Evolutionary conservation across 2,113 vertebrate species (phyloP), one percentile per base, ranked within the genome.

Genomic region (Crotalus horridus): DNA sequence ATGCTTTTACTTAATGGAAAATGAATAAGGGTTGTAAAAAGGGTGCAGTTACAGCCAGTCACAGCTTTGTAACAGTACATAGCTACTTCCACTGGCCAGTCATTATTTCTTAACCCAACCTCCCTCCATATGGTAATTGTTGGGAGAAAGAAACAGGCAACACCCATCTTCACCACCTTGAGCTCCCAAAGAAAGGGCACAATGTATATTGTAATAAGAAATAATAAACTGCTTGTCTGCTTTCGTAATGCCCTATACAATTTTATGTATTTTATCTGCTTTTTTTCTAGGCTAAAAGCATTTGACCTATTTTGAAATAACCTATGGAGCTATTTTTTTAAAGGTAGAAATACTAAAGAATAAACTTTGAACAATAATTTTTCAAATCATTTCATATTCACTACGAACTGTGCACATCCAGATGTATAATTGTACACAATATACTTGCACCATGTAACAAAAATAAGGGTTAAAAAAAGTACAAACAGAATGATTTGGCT

Each of bases 381-480:
- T 95, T 90, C 91, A 94, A 61, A 21, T 91, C 55, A 91, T 89
- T 74, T 39, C 3, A 81, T 20, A 87, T 64, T 88, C 11, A 87
- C 11, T 54, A 69, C 12, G 15, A 92, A 33, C 48, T 61, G 15
- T 33, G n/a, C n/a, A 39, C n/a, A 69, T 54, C 59, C 58, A 88
- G 12, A 88, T 53, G 43, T 26, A 10, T 46, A 8, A 10, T 46
- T 43, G 48, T 29, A 89, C 33, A 10, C 15, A 64, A 20, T 9
- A 48, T 9, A 53, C 17, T 74, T 39, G 20, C 13, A 12, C 64
- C 39, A 11, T 43, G 39, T 39, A 58, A 54, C 87, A 54, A 13
- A 54, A 88, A 88, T 53, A 88, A 88, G 51, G 24, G 53, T 53
- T 51, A 13, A 51, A 53, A 61, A 33, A 55, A 89, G 29, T 89